Evolutionary conservation across 2,797 vertebrate genomes (phyloP).

Genomic region (Xenentodon cancila): DNA sequence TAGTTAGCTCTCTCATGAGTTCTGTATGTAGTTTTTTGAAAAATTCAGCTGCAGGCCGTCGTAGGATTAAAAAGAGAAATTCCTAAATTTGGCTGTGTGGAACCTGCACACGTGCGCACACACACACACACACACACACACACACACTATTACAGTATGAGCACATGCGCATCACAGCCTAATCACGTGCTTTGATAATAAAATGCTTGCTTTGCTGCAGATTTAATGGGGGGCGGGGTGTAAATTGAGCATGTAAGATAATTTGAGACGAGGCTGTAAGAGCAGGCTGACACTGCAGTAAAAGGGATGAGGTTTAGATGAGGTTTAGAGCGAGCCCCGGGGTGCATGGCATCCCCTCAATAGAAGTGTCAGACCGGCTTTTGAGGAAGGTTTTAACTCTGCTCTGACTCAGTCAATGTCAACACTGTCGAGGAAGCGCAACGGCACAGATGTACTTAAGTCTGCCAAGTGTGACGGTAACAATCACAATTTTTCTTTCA

Average conservation of each 20-base stretch:
- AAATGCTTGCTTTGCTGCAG: constrained; percentile 30
- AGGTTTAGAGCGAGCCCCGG: constrained; percentile 41
- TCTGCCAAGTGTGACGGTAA: constrained; percentile 52
- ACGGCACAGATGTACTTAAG: constrained; percentile 49
- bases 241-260: constrained; percentile 56
- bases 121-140: background rate
- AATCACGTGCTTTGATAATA: constrained; percentile 32
- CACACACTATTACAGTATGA: constrained; percentile 6
- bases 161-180: constrained; percentile 3
- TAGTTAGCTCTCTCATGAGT: no score
- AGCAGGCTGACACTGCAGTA: constrained; percentile 69
- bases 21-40: no score
- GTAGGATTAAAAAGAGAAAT: background rate
- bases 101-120: background rate
- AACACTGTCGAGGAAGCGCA: constrained; percentile 47
- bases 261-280: constrained; percentile 55
- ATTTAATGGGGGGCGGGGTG: constrained; percentile 49
- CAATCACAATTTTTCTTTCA: constrained; percentile 19
- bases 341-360: constrained; percentile 61
- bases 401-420: constrained; percentile 55
- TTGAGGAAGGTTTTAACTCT: constrained; percentile 64
- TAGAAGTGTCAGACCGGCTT: constrained; percentile 72
- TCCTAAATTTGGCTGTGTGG: background rate
- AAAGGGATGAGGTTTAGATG: constrained; percentile 69
- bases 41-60: no score